Conservation (phyloP, 2,113 vertebrate species). For the Cairina moschata region DNA sequence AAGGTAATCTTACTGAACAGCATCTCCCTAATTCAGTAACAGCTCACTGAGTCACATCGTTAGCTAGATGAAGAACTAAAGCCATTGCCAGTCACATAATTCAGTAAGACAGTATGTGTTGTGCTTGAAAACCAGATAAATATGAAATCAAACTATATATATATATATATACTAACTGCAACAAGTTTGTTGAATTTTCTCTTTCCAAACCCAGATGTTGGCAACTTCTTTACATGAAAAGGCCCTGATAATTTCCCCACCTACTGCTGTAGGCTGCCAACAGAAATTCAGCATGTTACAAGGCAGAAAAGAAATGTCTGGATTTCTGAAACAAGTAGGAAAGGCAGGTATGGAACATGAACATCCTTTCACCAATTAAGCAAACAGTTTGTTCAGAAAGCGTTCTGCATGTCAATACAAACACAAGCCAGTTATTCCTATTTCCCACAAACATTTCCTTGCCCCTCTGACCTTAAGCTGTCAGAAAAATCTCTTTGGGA, state of each 20-base stretch:
- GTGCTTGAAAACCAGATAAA: background rate
- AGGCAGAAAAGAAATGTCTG: background rate
- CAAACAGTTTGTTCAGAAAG: background rate
- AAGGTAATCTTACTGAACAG: background rate
- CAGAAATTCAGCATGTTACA: background rate
- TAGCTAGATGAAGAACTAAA: background rate
- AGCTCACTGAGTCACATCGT: background rate
- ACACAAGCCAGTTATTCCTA: background rate
- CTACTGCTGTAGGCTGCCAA: background rate
- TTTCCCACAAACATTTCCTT: background rate
- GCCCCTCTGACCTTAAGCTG: background rate
- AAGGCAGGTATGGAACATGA: background rate
- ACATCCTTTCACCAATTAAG: background rate
- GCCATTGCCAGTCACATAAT: background rate
- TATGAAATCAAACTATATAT: background rate
- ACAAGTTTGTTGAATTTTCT: background rate
- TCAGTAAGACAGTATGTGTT: background rate
- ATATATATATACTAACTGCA: background rate
- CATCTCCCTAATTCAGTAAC: background rate
- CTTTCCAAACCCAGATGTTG: background rate
- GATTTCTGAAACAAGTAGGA: background rate
- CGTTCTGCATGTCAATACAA: accelerated
- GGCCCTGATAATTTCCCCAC: background rate
- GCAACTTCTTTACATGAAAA: background rate
- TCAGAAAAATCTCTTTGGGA: background rate